Evolutionary conservation across 2,888 invertebrate genomes (phyloP), one percentile per base, ranked within the genome.

Genomic region (Leptinotarsa rubiginosa): DNA sequence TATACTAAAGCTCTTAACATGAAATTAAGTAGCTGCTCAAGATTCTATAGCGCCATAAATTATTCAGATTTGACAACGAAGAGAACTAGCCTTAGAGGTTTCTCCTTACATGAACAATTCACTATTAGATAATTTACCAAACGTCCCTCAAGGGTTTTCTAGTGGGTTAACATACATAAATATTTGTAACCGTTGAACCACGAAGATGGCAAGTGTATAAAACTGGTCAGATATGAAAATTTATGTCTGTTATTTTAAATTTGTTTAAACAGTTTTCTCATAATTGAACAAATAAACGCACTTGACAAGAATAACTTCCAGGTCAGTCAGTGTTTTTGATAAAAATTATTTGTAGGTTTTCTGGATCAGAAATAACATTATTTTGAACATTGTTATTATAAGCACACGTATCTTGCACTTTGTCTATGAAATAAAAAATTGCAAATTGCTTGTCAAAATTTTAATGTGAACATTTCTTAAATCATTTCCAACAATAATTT

Each of bases 21-120:
- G 25, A 62, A 62, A 62, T 62, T 62, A 62, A 31, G 62, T 62
- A 62, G 62, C 62, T 31, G 31, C n/a, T 62, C 62, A 25, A 62
- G 31, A 31, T 62, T 62, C 15, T 16, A 62, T 25, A 31, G 62
- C 31, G 62, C 31, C 62, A 62, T 62, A 62, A 62, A 62, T 62
- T 31, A 62, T 16, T 31, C 18, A 62, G 16, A 62, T 31, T 62
- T 25, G 62, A 62, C 25, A 7, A 13, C 31, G 31, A 31, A 62
- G 31, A 31, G 62, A 25, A 31, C 62, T 62, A 15, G 31, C 62
- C 31, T 25, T 25, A 4, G 62, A 31, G 62, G 62, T 62, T 62
- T 62, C 62, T 31, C 25, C 62, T 15, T 62, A 62, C 62, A 62
- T 16, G 62, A 31, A 62, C 31, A 56, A 56, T 56, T 56, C 56